These are phyloP conservation scores for Coregonus ussuriensis DNA, from an alignment of 2,797 vertebrate species.

Conservation along the genomic window DNA sequence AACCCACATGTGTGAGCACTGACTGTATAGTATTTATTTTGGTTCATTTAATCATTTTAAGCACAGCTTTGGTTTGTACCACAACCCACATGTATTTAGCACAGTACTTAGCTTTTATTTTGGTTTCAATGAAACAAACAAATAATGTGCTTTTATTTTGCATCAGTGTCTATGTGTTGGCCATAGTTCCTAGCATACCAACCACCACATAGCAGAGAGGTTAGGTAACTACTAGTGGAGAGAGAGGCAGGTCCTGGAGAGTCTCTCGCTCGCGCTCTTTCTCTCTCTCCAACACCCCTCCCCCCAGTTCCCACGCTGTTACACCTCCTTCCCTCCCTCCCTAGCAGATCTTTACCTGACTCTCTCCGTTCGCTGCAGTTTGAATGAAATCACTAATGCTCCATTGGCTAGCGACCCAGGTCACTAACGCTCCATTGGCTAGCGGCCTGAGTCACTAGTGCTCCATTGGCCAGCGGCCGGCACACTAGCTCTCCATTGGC, in stretches of 20 bases:
- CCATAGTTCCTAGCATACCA: background rate
- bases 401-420: constrained; percentile 64
- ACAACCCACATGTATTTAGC: background rate
- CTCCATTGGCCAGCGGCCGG: too few relatives aligned
- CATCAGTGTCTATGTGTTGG: background rate
- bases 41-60: too few relatives aligned
- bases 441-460: constrained; percentile 48
- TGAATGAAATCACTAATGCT: constrained; percentile 74
- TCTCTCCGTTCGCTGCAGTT: constrained; percentile 61
- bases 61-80: background rate
- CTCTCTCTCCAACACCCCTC: constrained; percentile 1
- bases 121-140: background rate
- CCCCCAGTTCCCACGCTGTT: constrained; percentile 70
- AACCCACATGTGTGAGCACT: too few relatives aligned
- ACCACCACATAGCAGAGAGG: background rate
- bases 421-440: constrained; percentile 61
- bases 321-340: constrained; percentile 15
- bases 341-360: constrained; percentile 68
- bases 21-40: too few relatives aligned
- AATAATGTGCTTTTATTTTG: background rate
- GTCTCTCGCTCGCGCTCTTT: background rate
- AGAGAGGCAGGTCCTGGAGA: background rate
- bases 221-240: background rate
- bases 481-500: too few relatives aligned
- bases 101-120: background rate